Conservation (phyloP, 2,797 vertebrate genomes). For the Numenius phaeopus region DNA sequence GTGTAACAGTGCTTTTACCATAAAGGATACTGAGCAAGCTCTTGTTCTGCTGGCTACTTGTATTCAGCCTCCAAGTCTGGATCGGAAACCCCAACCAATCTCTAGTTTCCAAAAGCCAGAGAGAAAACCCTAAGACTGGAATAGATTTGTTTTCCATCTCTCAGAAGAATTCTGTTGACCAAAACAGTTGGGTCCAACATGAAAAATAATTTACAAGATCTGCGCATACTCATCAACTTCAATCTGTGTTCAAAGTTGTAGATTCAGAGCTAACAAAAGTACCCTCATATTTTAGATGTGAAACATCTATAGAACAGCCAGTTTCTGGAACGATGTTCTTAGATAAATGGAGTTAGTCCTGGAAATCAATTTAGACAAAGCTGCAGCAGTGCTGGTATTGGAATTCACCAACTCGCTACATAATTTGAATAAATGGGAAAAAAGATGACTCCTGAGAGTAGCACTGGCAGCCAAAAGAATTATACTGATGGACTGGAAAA, state of each 20-base stretch:
- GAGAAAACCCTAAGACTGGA: neutral
- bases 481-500: slow-evolving; percentile 78
- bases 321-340: slow-evolving; percentile 64
- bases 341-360: slow-evolving; percentile 75
- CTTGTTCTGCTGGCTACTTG: neutral
- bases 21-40: neutral
- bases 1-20: neutral
- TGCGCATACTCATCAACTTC: neutral
- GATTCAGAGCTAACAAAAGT: slow-evolving; percentile 6
- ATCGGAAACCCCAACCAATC: neutral
- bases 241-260: slow-evolving; percentile 15
- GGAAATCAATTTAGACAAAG: slow-evolving; percentile 78
- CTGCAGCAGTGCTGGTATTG: slow-evolving; percentile 65
- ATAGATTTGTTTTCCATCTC: neutral
- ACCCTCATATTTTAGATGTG: slow-evolving; percentile 27
- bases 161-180: neutral
- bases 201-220: slow-evolving; percentile 21
- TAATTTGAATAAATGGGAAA: slow-evolving; percentile 79
- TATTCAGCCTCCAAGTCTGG: neutral
- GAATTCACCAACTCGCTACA: slow-evolving; percentile 71
- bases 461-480: slow-evolving; percentile 76
- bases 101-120: neutral
- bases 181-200: neutral
- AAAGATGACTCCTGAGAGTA: slow-evolving; percentile 72
- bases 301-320: slow-evolving; percentile 24